phyloP scores from a whole-genome alignment of 1,140 invertebrate species.

The Drosophila asahinai region DNA sequence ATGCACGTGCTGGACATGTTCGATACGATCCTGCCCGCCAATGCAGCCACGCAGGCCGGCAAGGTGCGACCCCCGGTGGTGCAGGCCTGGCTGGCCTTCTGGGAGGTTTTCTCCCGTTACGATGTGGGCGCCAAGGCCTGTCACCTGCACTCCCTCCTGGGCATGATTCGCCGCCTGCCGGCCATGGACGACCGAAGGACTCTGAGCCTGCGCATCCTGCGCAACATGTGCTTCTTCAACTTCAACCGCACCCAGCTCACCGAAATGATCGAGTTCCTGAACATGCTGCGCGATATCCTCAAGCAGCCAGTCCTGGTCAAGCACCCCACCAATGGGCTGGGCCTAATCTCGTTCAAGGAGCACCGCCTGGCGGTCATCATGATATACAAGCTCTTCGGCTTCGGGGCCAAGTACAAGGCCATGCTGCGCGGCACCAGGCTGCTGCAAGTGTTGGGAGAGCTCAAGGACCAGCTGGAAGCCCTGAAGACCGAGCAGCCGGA shows the following conservation, averaged over 20 bases:
- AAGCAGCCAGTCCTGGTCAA: slow-evolving; percentile 10
- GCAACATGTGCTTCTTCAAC: slow-evolving; percentile 75
- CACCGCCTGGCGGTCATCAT: slow-evolving; percentile 56
- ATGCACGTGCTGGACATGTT: slow-evolving; percentile 84
- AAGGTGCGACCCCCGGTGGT: slow-evolving; percentile 85
- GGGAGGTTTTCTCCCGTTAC: slow-evolving; percentile 85
- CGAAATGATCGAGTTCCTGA: slow-evolving; percentile 36
- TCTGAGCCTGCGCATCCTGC: slow-evolving; percentile 62
- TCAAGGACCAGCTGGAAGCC: slow-evolving; percentile 29
- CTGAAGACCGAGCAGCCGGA: slow-evolving; percentile 13
- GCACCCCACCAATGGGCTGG: neutral
- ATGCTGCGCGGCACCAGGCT: slow-evolving; percentile 69
- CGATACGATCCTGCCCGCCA: slow-evolving; percentile 66
- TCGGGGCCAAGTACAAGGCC: slow-evolving; percentile 64
- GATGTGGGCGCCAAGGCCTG: slow-evolving; percentile 74
- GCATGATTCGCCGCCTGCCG: slow-evolving; percentile 24
- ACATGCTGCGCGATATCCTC: slow-evolving; percentile 57
- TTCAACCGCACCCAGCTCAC: slow-evolving; percentile 60
- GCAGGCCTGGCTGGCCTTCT: slow-evolving; percentile 85
- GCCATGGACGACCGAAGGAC: slow-evolving; percentile 33
- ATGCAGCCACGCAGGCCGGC: neutral
- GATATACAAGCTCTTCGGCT: slow-evolving; percentile 73
- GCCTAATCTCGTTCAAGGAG: slow-evolving; percentile 51
- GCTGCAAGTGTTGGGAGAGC: slow-evolving; percentile 32
- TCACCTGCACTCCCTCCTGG: slow-evolving; percentile 60